Evolutionary conservation across 2,888 invertebrate genomes (phyloP), one percentile per base, ranked within the genome.

Genomic region (Mechanitis messenoides): DNA sequence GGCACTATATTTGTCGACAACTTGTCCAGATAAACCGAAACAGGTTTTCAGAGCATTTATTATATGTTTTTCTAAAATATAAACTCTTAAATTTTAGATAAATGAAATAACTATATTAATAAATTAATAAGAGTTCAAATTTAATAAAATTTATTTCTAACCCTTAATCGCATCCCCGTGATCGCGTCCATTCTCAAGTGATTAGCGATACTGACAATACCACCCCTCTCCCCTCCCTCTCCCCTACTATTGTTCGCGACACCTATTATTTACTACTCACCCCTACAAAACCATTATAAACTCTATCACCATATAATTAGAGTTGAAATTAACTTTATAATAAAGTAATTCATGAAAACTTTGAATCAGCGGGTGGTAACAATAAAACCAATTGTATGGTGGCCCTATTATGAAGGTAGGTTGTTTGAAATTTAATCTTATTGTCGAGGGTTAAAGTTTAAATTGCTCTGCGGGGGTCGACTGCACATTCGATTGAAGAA

Each of bases 341-440:
- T 0, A 57, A 63, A 63, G 42, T 60, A 64, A 60, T 62, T 58
- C 68, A 65, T 55, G 63, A 78, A 38, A 82, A 85, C 80, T 84
- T 82, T 80, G 79, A 79, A 79, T 73, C 87, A 80, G 80, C 87
- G 87, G 87, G 87, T 82, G 87, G 87, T 85, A 85, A 87, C 87
- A 87, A 87, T 85, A 82, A 85, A 84, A 81, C 76, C 86, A 79
- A 87, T 85, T 87, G 85, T 85, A 74, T 67, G 73, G 73, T 63
- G 69, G 67, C 64, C 74, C 76, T 80, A 81, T 85, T 84, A 81
- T 81, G 70, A 47, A 66, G 61, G 46, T 59, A 53, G 62, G 64
- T 61, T 68, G 62, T 63, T 60, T 60, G 68, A 78, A 70, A 76
- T 77, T 76, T 69, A 71, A 69, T 69, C 75, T 72, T 79, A 71